A percentile compares a stretch with the other conserved stretches of the same genome.
Conservation (phyloP, 2,888 invertebrate genomes). For the Fissipunctia ypsillon region DNA sequence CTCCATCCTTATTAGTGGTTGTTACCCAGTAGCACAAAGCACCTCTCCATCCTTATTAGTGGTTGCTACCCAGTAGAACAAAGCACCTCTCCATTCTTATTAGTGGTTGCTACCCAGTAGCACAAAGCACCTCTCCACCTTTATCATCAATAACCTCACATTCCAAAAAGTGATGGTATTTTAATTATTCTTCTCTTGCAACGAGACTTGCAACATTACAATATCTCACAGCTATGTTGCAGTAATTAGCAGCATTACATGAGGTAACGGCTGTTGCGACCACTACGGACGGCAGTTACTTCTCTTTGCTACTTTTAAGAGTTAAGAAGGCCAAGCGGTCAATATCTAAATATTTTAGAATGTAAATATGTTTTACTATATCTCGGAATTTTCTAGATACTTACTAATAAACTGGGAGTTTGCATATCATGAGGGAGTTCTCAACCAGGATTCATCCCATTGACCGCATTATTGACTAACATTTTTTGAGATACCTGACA, state of each 20-base stretch:
- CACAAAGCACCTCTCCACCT: not conserved
- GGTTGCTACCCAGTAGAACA: too few relatives aligned
- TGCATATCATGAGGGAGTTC: not conserved
- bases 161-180: not conserved
- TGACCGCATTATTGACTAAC: too few relatives aligned
- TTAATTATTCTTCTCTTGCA: conserved; percentile 23
- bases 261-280: conserved; percentile 35
- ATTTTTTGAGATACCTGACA: too few relatives aligned
- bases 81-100: too few relatives aligned
- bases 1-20: too few relatives aligned
- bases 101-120: too few relatives aligned
- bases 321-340: conserved; percentile 51
- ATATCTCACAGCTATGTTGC: conserved; percentile 30
- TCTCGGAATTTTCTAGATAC: conserved; percentile 11
- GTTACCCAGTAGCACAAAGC: too few relatives aligned
- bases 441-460: too few relatives aligned
- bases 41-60: too few relatives aligned
- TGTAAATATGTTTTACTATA: conserved; percentile 29
- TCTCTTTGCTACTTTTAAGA: conserved; percentile 12
- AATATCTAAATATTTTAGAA: conserved; percentile 39
- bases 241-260: conserved; percentile 34
- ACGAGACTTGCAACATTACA: conserved; percentile 35
- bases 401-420: not conserved
- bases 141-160: not conserved
- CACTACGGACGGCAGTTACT: conserved; percentile 41